These are phyloP conservation scores for Ptilorrhoa leucosticta DNA, from an alignment of 2,113 vertebrate species.

Conservation along the genomic window DNA sequence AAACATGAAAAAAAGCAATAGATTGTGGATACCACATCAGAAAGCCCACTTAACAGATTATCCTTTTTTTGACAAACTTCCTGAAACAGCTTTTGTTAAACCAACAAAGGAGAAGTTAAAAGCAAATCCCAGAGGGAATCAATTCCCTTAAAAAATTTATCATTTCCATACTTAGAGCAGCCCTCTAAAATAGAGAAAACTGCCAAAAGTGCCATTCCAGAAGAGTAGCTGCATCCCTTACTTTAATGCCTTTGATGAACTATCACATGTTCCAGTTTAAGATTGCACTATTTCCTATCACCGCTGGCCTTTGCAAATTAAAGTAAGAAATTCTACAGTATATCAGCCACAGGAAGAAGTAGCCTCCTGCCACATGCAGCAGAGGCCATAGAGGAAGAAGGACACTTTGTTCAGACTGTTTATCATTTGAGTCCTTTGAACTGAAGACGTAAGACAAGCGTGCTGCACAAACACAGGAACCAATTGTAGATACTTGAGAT, in stretches of 20 bases:
- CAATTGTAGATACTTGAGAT: conserved; percentile 5
- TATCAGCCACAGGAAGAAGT: not conserved
- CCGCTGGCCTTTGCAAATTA: not conserved
- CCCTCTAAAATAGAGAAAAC: not conserved
- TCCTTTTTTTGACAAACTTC: not conserved
- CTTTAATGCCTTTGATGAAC: not conserved
- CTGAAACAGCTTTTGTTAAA: not conserved
- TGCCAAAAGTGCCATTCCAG: not conserved
- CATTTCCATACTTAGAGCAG: not conserved
- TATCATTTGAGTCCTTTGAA: conserved; percentile 33
- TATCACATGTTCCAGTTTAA: not conserved
- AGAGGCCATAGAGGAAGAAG: not conserved
- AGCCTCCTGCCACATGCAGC: not conserved
- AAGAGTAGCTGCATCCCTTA: not conserved
- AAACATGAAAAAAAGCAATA: not conserved
- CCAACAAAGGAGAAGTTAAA: not conserved
- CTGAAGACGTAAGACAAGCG: not conserved
- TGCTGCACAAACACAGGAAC: not conserved
- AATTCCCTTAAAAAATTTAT: not conserved
- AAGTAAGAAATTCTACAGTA: not conserved
- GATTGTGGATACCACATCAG: not conserved
- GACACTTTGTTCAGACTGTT: conserved; percentile 1
- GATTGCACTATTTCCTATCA: not conserved
- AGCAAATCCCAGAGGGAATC: not conserved
- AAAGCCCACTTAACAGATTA: not conserved